Conservation (phyloP, 1,140 invertebrate species). For the Drosophila baimaii region DNA sequence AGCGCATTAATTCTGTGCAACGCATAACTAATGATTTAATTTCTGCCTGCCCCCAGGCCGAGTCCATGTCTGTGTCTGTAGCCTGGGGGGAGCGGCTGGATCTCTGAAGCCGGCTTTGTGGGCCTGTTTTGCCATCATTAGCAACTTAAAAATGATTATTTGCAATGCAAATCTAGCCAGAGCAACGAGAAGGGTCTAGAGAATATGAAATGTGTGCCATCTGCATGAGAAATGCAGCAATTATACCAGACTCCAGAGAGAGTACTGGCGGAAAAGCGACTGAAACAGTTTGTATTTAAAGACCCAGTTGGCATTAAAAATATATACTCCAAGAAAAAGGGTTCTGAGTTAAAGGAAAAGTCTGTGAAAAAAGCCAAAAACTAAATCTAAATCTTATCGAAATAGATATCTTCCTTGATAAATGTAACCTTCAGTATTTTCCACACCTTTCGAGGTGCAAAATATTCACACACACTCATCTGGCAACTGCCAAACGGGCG, state of each 20-base stretch:
- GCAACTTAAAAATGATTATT: conserved; percentile 77
- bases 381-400: not conserved
- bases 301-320: conserved; percentile 15
- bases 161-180: conserved; percentile 68
- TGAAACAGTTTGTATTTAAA: conserved; percentile 10
- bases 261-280: too few relatives aligned
- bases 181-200: conserved; percentile 6
- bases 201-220: conserved; percentile 58
- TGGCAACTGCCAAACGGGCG: too few relatives aligned
- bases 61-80: not conserved
- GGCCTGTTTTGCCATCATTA: conserved; percentile 55
- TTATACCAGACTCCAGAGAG: conserved; percentile 24
- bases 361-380: not conserved
- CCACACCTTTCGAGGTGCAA: conserved; percentile 49
- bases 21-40: conserved; percentile 82
- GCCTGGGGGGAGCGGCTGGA: not conserved
- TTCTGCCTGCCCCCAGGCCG: conserved; percentile 45
- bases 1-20: conserved; percentile 71
- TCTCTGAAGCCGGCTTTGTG: not conserved
- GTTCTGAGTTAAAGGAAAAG: not conserved
- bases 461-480: conserved; percentile 33
- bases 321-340: conserved; percentile 5
- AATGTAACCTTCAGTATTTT: not conserved
- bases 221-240: conserved; percentile 66
- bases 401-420: not conserved